phyloP scores from a whole-genome alignment of 2,113 vertebrate species.

The Leuciscus idus region DNA sequence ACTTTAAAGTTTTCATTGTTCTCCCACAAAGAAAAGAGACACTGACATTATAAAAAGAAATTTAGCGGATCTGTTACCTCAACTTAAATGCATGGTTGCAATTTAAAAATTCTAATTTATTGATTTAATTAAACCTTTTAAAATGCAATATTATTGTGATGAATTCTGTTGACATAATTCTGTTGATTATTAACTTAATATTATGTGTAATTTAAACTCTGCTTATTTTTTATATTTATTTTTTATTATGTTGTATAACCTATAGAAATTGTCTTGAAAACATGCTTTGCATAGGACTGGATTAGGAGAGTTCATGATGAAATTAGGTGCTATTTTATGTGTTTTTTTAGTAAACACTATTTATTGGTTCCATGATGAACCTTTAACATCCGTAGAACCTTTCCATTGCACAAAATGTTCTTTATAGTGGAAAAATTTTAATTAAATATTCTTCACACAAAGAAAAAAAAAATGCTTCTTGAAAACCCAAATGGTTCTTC shows the following conservation, averaged over 20 bases:
- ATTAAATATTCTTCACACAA: no score
- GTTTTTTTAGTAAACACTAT: not conserved
- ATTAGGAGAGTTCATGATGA: no score
- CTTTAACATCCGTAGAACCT: no score
- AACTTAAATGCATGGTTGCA: not conserved
- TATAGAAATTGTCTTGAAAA: not conserved
- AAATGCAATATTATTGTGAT: not conserved
- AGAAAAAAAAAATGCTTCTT: no score
- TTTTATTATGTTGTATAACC: not conserved
- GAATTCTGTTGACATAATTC: not conserved
- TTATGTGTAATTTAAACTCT: not conserved
- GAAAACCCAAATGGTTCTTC: no score
- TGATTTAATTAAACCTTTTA: not conserved
- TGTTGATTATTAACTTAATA: not conserved
- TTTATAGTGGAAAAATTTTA: no score
- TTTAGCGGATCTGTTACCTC: not conserved
- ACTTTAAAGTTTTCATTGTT: not conserved
- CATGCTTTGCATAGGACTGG: no score
- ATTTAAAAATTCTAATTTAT: not conserved
- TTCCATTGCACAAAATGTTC: no score
- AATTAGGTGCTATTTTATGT: no score
- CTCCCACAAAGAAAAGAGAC: not conserved
- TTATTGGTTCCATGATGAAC: no score
- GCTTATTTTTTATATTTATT: not conserved
- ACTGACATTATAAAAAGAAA: not conserved